Conservation (phyloP, 1,140 invertebrate species). For the Limonius californicus region DNA sequence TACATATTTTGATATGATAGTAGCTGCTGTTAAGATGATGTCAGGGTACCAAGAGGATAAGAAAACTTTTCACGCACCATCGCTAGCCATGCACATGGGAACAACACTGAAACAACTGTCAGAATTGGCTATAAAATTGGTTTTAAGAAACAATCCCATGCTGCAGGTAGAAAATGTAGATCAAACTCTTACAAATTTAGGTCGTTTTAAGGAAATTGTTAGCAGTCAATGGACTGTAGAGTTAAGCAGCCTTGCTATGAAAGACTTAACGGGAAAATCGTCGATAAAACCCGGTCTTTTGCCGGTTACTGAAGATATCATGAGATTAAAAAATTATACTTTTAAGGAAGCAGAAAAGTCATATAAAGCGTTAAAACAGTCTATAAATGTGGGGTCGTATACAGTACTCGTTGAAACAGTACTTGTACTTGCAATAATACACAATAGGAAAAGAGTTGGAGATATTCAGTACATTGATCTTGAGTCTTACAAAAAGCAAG, state of each 20-base stretch:
- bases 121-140: too few species aligned
- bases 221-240: constrained; percentile 28
- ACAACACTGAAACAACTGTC: too few species aligned
- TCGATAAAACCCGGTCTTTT: constrained; percentile 25
- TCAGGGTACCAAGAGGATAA: too few species aligned
- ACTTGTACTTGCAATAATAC: not conserved
- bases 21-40: not conserved
- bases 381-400: not conserved
- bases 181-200: constrained; percentile 14
- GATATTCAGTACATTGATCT: constrained; percentile 5
- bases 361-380: not conserved
- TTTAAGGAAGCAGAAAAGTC: constrained; percentile 9
- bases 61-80: too few species aligned
- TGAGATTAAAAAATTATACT: constrained; percentile 27
- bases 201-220: constrained; percentile 27
- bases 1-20: not conserved
- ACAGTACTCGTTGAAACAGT: not conserved
- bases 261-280: constrained; percentile 29
- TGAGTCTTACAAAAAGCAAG: not conserved
- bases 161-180: constrained; percentile 19
- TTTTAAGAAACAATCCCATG: not conserved
- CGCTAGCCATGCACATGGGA: too few species aligned
- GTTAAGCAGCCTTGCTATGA: constrained; percentile 27
- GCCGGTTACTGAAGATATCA: constrained; percentile 23
- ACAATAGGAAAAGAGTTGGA: too few species aligned